Conservation (phyloP, 2,797 vertebrate species). For the Takifugu rubripes region DNA sequence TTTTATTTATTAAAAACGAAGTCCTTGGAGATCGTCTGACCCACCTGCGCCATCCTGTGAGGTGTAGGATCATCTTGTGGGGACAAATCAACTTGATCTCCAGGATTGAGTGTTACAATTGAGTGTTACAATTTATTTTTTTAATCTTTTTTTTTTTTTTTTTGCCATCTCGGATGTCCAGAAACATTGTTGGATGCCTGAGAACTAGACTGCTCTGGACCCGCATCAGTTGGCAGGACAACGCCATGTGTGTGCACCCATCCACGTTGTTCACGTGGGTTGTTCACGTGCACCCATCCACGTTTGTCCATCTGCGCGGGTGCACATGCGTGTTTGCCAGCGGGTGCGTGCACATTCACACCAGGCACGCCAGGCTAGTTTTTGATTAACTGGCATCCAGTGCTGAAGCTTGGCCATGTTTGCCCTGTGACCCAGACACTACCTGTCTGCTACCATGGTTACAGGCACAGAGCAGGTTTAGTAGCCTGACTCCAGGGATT, state of each 20-base stretch:
- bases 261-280: background rate
- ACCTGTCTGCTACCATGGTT: conserved; percentile 82
- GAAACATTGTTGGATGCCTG: no score
- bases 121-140: no score
- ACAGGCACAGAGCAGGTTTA: conserved; percentile 71
- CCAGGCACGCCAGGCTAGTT: conserved; percentile 38
- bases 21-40: background rate
- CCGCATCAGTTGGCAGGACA: no score
- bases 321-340: conserved; percentile 7
- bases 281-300: background rate
- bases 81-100: no score
- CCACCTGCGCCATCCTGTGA: background rate
- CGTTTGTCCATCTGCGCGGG: conserved; percentile 3
- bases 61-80: no score
- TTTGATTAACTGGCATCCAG: conserved; percentile 56
- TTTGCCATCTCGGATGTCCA: no score
- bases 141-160: no score
- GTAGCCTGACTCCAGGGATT: conserved; percentile 71
- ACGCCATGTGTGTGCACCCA: no score
- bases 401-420: conserved; percentile 58
- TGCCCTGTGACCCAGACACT: conserved; percentile 81
- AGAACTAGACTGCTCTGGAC: no score
- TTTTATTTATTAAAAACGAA: no score
- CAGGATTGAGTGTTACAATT: no score
- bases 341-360: conserved; percentile 10